Evolutionary conservation across 2,797 vertebrate genomes (phyloP).

Genomic region (Aphelocoma californica): DNA sequence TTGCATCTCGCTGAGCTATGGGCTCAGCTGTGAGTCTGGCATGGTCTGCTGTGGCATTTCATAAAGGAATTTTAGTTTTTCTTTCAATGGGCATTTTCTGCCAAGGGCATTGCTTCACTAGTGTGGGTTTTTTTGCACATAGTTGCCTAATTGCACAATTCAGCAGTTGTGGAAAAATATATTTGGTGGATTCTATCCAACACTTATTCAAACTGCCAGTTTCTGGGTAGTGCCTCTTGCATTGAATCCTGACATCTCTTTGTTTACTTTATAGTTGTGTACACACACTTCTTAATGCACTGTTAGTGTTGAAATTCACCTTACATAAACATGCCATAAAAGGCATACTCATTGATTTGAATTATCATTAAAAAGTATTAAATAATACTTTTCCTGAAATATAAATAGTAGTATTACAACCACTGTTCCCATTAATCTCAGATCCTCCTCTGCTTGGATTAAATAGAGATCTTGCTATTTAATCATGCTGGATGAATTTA

Average conservation of each 20-base stretch:
- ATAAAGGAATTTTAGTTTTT: neutral
- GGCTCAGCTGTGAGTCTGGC: neutral
- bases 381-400: neutral
- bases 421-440: neutral
- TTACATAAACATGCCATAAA: neutral
- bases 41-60: neutral
- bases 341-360: neutral
- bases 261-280: neutral
- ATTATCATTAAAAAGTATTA: neutral
- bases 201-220: neutral
- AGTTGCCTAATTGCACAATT: neutral
- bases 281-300: neutral
- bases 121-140: neutral
- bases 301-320: neutral
- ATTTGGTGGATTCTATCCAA: neutral
- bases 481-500: neutral
- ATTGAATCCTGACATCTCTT: neutral
- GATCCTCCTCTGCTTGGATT: neutral
- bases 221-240: neutral
- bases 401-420: neutral
- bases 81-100: neutral
- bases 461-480: neutral
- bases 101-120: neutral
- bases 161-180: neutral
- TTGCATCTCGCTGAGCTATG: neutral